Conservation (phyloP, 2,797 vertebrate genomes). For the Bryconaethiops microstoma region DNA sequence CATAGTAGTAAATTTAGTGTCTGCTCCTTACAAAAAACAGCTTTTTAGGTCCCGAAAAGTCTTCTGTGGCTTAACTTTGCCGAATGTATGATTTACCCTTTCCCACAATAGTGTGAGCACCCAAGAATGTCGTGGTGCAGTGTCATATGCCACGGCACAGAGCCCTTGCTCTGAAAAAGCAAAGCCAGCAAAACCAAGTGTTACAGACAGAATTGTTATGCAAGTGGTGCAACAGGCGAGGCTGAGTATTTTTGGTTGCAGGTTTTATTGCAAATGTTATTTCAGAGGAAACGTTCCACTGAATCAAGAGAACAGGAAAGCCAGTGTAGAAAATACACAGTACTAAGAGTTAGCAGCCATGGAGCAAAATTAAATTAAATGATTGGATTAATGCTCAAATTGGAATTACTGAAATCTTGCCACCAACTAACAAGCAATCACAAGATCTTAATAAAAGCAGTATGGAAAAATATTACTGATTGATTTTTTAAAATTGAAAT, state of each 20-base stretch:
- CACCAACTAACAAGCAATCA: too few species aligned
- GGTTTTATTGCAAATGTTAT: constrained; percentile 65
- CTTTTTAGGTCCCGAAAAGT: too few species aligned
- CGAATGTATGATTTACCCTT: constrained; percentile 41
- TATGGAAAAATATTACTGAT: background rate
- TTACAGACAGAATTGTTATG: constrained; percentile 60
- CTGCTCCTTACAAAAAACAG: too few species aligned
- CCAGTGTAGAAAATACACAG: background rate
- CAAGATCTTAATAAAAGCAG: background rate
- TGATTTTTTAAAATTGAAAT: background rate
- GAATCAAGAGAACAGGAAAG: background rate
- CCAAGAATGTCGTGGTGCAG: constrained; percentile 73
- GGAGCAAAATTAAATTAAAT: background rate
- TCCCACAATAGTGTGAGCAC: constrained; percentile 68
- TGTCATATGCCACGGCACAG: constrained; percentile 66
- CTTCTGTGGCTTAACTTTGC: too few species aligned
- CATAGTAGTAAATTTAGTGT: too few species aligned
- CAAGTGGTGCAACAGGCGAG: constrained; percentile 59
- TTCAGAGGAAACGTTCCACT: constrained; percentile 7
- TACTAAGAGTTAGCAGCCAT: background rate
- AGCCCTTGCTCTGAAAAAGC: constrained; percentile 56
- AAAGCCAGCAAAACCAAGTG: constrained; percentile 39
- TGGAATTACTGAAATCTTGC: background rate
- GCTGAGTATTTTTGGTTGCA: constrained; percentile 64
- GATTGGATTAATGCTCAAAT: background rate